Evolutionary conservation across 1,140 invertebrate species (phyloP), one percentile per base, ranked within the genome.

Genomic region (Helicoverpa zea): DNA sequence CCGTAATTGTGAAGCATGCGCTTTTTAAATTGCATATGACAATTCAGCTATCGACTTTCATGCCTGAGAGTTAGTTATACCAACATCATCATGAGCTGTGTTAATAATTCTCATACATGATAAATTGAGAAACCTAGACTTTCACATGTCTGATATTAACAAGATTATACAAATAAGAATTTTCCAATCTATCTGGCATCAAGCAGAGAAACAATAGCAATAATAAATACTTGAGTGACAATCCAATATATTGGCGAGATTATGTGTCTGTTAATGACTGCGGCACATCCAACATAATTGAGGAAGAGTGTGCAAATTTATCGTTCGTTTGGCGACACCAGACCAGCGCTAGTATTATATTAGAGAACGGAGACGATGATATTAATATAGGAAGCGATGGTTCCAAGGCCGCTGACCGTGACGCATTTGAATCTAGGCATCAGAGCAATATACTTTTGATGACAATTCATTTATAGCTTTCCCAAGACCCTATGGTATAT

Each of bases 271-370:
- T 61, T 75, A 75, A 75, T 75, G 72, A 64, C 47, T 59, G 66
- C 66, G 35, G 13, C 47, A 58, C 61, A 70, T 59, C 35, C 29
- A 35, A 73, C 23, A 81, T 81, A 81, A 75, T 80, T 80, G 79
- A 81, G 79, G 72, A 81, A 81, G 80, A 76, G 43, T 30, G 61
- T 47, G 80, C 76, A 81, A 75, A 81, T 81, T 76, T 81, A 81
- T 81, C 63, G 80, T 63, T 73, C 49, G 70, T 76, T 70, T 81
- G 80, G 63, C 80, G 80, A 77, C 63, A 58, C 63, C 13, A 49
- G 52, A 56, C 64, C 59, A 56, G 63, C 16, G 59, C 54, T 23
- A 49, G n/a, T 16, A 29, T 23, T 80, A 64, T 64, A 56, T 64
- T 59, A 54, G 79, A 43, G 61, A 63, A 74, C 58, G 68, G 35